These are phyloP conservation scores for Corticium candelabrum DNA, from an alignment of 37 sponge, comb jelly and placozoan species.

Conservation along the genomic window DNA sequence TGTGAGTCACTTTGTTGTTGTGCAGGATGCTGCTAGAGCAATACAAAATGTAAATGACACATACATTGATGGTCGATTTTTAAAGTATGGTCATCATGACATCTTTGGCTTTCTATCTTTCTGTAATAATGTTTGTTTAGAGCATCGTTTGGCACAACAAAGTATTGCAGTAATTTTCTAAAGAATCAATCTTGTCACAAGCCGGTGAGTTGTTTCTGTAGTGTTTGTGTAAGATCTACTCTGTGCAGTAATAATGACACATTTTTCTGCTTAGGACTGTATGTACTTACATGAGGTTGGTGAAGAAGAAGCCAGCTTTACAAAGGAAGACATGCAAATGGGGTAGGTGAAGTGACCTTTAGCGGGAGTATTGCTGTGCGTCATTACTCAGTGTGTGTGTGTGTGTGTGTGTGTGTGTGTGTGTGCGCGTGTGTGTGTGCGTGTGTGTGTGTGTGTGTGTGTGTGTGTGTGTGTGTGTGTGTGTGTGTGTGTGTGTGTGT, in stretches of 20 bases:
- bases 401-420: no score
- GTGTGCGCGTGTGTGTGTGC: no score
- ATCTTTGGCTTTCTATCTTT: neutral
- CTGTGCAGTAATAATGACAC: no score
- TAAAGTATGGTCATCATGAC: neutral
- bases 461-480: no score
- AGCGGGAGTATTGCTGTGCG: no score
- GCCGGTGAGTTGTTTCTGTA: slow-evolving; percentile 78
- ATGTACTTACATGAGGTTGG: slow-evolving; percentile 93
- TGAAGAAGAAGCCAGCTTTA: slow-evolving; percentile 85
- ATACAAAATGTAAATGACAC: slow-evolving; percentile 73
- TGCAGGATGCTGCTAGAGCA: slow-evolving; percentile 55
- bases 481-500: no score
- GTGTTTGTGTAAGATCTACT: no score
- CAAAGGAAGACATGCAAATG: slow-evolving; percentile 89
- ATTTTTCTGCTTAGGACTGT: slow-evolving; percentile 81
- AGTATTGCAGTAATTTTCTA: slow-evolving; percentile 85
- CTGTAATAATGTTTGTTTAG: slow-evolving; percentile 22
- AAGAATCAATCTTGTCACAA: slow-evolving; percentile 65
- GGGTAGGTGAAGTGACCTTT: no score
- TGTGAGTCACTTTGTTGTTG: neutral
- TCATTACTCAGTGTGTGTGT: no score
- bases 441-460: no score
- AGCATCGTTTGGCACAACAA: slow-evolving; percentile 89
- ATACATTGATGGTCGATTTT: slow-evolving; percentile 49